Conservation (phyloP, 2,113 vertebrate species). For the Chitala chitala region DNA sequence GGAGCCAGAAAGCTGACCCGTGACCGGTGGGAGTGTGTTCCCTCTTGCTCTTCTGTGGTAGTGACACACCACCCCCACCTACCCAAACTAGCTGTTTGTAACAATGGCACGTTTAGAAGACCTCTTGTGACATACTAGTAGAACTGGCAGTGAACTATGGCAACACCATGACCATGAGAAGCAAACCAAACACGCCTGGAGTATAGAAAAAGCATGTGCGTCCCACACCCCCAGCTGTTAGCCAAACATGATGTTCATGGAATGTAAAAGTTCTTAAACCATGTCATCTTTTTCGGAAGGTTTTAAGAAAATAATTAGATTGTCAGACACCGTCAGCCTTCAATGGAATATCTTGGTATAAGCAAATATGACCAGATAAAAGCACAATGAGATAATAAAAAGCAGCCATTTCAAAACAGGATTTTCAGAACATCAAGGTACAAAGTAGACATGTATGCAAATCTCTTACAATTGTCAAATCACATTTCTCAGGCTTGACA, state of each 20-base stretch:
- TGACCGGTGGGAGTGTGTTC: neutral
- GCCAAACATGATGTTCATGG: neutral
- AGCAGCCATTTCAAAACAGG: too few species aligned
- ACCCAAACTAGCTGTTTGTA: constrained; percentile 1
- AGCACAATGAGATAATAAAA: too few species aligned
- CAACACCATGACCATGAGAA: too few species aligned
- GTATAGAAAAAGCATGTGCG: too few species aligned
- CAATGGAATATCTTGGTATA: too few species aligned
- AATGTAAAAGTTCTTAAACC: neutral
- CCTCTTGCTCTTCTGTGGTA: neutral
- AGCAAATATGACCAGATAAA: too few species aligned
- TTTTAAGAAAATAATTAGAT: neutral
- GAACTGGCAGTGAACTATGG: too few species aligned
- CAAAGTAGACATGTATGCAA: neutral
- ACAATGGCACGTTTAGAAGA: neutral
- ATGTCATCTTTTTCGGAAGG: neutral
- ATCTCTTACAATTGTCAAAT: neutral
- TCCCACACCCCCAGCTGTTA: too few species aligned
- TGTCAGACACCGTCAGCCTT: too few species aligned
- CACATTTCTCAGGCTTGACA: constrained; percentile 11
- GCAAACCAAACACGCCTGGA: too few species aligned
- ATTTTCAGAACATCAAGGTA: neutral
- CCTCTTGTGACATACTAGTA: too few species aligned
- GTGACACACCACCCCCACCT: neutral
- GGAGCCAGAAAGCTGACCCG: neutral